These are phyloP conservation scores for Helicolenus hilgendorfi DNA, from an alignment of 2,797 vertebrate genomes.

Conservation along the genomic window DNA sequence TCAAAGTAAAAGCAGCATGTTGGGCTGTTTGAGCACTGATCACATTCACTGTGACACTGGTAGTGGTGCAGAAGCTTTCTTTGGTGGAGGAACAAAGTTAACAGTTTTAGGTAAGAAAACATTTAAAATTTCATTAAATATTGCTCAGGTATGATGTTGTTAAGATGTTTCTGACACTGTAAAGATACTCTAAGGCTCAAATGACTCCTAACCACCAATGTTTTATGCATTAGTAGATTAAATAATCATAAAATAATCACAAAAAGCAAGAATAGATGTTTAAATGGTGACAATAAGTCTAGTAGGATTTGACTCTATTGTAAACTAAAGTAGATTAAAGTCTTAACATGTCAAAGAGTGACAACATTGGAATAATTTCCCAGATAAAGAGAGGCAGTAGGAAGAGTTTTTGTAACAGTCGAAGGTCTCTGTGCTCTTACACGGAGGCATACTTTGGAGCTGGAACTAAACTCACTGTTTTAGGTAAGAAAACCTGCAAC, in stretches of 20 bases:
- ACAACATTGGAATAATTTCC: neutral
- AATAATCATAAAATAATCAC: neutral
- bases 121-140: neutral
- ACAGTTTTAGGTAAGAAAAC: constrained; percentile 73
- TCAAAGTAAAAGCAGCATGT: constrained; percentile 9
- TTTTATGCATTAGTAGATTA: neutral
- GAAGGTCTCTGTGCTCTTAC: constrained; percentile 54
- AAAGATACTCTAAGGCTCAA: rapidly evolving
- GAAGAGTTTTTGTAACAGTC: constrained; percentile 28
- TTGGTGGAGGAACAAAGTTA: constrained; percentile 87
- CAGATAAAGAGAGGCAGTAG: neutral
- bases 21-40: constrained; percentile 18
- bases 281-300: neutral
- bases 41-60: constrained; percentile 66
- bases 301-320: neutral
- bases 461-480: constrained; percentile 89
- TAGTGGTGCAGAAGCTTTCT: neutral
- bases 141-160: rapidly evolving
- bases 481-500: constrained; percentile 80
- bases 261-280: neutral
- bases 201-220: neutral
- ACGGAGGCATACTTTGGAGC: constrained; percentile 76
- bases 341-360: neutral
- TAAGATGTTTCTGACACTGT: neutral
- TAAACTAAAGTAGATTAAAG: neutral